phyloP scores from a whole-genome alignment of 2,888 invertebrate genomes.

The Tachina grossa region DNA sequence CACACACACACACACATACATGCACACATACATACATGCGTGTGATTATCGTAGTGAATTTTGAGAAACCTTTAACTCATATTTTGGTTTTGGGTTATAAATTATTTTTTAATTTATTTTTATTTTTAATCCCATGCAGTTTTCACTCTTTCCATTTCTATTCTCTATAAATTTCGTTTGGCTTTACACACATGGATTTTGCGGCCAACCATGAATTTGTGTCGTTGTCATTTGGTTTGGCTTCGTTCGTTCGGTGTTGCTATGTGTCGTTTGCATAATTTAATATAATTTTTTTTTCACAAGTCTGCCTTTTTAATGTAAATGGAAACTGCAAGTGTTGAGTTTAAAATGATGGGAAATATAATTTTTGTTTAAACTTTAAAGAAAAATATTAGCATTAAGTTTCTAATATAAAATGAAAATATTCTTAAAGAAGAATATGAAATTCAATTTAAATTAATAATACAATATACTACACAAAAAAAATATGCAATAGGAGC shows the following conservation, averaged over 20 bases:
- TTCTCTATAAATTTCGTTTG: neutral
- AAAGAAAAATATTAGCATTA: constrained; percentile 16
- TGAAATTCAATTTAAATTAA: neutral
- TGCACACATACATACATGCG: neutral
- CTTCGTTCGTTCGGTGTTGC: neutral
- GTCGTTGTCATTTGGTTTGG: constrained; percentile 30
- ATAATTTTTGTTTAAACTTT: neutral
- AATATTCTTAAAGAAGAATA: neutral
- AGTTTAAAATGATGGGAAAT: neutral
- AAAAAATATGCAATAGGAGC: neutral
- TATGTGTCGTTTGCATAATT: constrained; percentile 55
- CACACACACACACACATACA: no score
- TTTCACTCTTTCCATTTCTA: constrained; percentile 48
- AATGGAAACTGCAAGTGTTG: constrained; percentile 59
- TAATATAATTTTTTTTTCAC: neutral
- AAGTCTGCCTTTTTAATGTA: constrained; percentile 69
- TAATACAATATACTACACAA: neutral
- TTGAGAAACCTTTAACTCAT: constrained; percentile 35
- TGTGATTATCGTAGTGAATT: neutral
- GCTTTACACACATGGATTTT: constrained; percentile 39
- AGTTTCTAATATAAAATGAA: constrained; percentile 26
- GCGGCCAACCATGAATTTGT: constrained; percentile 62
- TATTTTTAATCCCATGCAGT: constrained; percentile 51
- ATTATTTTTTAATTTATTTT: constrained; percentile 62
- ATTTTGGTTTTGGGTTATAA: constrained; percentile 54